phyloP scores from a whole-genome alignment of 2,113 vertebrate species.

The human (Homo sapiens) region DNA sequence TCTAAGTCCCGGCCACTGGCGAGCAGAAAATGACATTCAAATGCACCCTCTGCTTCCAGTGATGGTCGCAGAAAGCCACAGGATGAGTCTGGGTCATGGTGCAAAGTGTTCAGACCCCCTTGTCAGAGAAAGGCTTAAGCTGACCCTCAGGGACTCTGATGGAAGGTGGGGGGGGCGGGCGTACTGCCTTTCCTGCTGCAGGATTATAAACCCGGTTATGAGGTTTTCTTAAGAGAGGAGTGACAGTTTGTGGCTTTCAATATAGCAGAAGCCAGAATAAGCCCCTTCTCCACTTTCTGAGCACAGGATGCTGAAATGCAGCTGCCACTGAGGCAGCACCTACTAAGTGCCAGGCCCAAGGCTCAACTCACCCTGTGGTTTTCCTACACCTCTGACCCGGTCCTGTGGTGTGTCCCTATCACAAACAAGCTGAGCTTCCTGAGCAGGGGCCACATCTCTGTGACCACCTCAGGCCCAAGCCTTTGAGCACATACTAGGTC shows the following conservation, averaged over 20 bases:
- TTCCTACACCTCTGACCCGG: neutral
- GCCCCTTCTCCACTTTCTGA: neutral
- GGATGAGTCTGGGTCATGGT: rapidly evolving
- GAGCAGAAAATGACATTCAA: neutral
- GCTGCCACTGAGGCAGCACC: neutral
- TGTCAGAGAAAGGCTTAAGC: rapidly evolving
- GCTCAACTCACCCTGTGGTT: neutral
- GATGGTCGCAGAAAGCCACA: neutral
- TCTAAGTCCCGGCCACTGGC: neutral
- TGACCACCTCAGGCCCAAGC: too few relatives aligned
- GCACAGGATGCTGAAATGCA: neutral
- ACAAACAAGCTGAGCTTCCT: neutral
- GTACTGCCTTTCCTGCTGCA: too few relatives aligned
- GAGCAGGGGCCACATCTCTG: neutral
- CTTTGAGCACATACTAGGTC: rapidly evolving
- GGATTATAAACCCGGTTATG: too few relatives aligned
- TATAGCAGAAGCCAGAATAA: rapidly evolving
- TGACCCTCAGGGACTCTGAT: rapidly evolving
- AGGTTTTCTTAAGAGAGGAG: neutral
- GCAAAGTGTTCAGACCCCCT: neutral
- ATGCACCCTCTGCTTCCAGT: neutral
- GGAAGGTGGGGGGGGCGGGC: neutral
- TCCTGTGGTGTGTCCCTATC: rapidly evolving
- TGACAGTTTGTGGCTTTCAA: slow-evolving; percentile 53
- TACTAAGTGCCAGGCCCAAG: neutral